Evolutionary conservation across 2,113 vertebrate genomes (phyloP), one percentile per base, ranked within the genome.

Genomic region (Columba janthina): DNA sequence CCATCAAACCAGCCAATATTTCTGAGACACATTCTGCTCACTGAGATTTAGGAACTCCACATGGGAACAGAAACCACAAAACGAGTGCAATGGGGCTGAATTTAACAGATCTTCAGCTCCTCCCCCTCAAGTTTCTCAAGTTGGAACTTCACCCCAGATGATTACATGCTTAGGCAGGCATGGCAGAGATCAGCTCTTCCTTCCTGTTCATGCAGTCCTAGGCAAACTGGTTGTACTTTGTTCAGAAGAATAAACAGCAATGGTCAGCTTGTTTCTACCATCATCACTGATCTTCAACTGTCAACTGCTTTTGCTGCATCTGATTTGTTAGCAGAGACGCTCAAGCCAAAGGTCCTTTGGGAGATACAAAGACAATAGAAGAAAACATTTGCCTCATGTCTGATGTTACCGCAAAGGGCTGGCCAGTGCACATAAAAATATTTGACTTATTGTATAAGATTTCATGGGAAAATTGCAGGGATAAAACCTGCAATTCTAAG

Each of bases 331-430:
- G 76, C 80, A 48, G 53, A 84, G 86, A 46, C 32, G 40, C 75
- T 78, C 29, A 75, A 92, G 51, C 57, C 85, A 82, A 83, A 79
- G 16, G 26, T 44, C 83, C 62, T 85, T 34, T 76, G 94, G 89
- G 94, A 95, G 36, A 65, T 18, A 12, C 38, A 85, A 75, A 94
- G 53, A 93, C 89, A 97, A 94, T 72, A 85, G 93, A 78, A 94
- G 53, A 66, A 95, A 95, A 78, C 54, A 73, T 82, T 95, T 96
- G 80, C 65, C 73, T 74, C 21, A 67, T 94, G 70, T 89, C 86
- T 95, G 91, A 91, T 92, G 76, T 90, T 96, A 81, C 84, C 6
- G 1, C 80, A 82, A 75, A 90, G 50, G 40, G 44, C 86, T 87
- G 77, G 83, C 53, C 24, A 85, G 44, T 36, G n/a, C 31, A 36